Conservation (phyloP, 2,888 invertebrate species). For the Drosophila maculinotata region DNA sequence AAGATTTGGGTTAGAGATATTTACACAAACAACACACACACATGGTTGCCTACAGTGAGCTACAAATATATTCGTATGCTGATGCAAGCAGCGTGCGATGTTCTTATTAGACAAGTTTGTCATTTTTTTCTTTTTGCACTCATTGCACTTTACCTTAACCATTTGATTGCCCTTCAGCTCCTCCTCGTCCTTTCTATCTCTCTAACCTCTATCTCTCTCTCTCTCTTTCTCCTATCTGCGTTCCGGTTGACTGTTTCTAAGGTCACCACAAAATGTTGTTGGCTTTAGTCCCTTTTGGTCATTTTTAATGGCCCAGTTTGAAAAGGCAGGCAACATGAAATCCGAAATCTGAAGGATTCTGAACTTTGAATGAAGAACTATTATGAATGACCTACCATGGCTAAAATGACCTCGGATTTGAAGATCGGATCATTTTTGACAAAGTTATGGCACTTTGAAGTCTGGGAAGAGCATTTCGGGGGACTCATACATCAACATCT, state of each 20-base stretch:
- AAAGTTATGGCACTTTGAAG: no score
- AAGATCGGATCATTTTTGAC: no score
- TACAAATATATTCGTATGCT: slow-evolving; percentile 13
- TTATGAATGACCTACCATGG: no score
- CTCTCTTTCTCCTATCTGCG: background rate
- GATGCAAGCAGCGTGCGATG: slow-evolving; percentile 35
- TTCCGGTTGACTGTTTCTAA: slow-evolving; percentile 29
- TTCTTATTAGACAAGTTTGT: slow-evolving; percentile 50
- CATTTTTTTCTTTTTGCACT: slow-evolving; percentile 16
- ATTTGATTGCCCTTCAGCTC: slow-evolving; percentile 14
- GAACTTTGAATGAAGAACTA: no score
- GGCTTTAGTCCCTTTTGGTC: slow-evolving; percentile 30
- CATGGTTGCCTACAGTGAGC: slow-evolving; percentile 4
- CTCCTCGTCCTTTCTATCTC: no score
- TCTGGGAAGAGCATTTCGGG: no score
- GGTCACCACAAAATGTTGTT: slow-evolving; percentile 52
- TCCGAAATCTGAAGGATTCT: no score
- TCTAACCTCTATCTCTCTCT: no score
- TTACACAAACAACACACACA: slow-evolving; percentile 44
- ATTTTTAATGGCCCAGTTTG: slow-evolving; percentile 33
- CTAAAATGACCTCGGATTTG: no score
- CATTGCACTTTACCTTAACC: slow-evolving; percentile 50
- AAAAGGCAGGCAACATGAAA: slow-evolving; percentile 7
- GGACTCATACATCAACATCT: no score
- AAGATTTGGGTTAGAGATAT: slow-evolving; percentile 78